A percentile compares a stretch with the other conserved stretches of the same genome.
phyloP scores from a whole-genome alignment of 2,113 vertebrate genomes.

The Ornithorhynchus anatinus region DNA sequence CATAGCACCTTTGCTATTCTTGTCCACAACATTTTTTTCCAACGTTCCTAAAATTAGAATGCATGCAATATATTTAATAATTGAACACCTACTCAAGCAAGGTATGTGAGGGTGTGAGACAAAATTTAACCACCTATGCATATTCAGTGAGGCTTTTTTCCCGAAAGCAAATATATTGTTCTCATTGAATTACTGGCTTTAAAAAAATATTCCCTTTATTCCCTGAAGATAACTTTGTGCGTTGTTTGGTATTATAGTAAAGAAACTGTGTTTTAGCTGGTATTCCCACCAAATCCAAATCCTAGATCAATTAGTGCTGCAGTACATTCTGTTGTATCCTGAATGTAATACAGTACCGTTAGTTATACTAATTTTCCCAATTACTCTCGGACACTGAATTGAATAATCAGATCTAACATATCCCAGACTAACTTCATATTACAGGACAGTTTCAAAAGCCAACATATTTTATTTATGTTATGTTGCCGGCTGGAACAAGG shows the following conservation, averaged over 20 bases:
- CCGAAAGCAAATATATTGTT: conserved; percentile 33
- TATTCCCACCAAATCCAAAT: neutral
- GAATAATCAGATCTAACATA: neutral
- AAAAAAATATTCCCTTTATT: too few species aligned
- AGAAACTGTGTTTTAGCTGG: neutral
- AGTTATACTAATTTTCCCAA: neutral
- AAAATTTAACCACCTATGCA: conserved; percentile 52
- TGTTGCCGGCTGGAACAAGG: too few species aligned
- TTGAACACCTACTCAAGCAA: conserved; percentile 56
- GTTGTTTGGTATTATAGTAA: too few species aligned
- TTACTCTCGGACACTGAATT: too few species aligned
- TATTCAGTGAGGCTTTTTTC: conserved; percentile 42
- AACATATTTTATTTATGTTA: neutral
- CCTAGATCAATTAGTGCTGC: too few species aligned
- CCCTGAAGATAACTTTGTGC: too few species aligned
- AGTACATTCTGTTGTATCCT: neutral
- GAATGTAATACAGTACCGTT: neutral
- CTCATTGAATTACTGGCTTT: too few species aligned
- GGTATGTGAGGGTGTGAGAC: conserved; percentile 60
- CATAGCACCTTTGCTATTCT: conserved; percentile 11
- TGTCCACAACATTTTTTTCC: conserved; percentile 20
- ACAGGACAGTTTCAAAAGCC: neutral
- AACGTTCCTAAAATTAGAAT: conserved; percentile 64
- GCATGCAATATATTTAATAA: conserved; percentile 59
- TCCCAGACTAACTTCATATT: neutral